Evolutionary conservation across 1,140 invertebrate genomes (phyloP), one percentile per base, ranked within the genome.

Genomic region (Telenomus remus): DNA sequence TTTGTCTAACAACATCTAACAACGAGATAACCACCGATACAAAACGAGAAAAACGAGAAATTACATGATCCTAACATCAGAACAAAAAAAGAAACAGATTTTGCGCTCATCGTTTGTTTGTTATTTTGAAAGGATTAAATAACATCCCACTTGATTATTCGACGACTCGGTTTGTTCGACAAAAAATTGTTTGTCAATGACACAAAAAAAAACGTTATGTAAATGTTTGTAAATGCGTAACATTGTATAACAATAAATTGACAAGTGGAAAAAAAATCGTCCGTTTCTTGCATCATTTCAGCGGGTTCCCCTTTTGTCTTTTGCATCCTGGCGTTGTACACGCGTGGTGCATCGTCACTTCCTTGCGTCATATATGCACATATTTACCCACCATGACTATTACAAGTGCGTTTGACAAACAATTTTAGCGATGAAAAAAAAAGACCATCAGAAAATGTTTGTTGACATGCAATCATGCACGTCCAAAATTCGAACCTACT

Each of bases 301-400:
- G 63, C 49, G 49, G 65, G 65, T 65, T 73, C 71, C 63, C 63
- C 71, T 74, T 66, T 74, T 74, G 61, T 74, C 51, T 27, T 27
- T 74, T 74, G 57, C 55, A 74, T 74, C 71, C 63, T 66, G n/a
- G 71, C 63, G 42, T 37, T 55, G 1, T 34, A 27, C 19, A 43
- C 70, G 54, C 48, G 35, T 60, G 61, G 46, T 73, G 70, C 71
- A 74, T 48, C 46, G 71, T 74, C 71, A 74, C 71, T 74, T 74
- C 71, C 71, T 74, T 61, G 33, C 55, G 55, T 59, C 61, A 63
- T 39, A 63, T 63, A 34, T 56, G 55, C 27, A 37, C 48, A 42
- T 63, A 44, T 44, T 7, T 12, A 44, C 44, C 55, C 53, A 13
- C 59, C 44, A 56, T 66, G 56, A 44, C 56, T 55, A 37, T 47